These are phyloP conservation scores for Metellina segmentata DNA, from an alignment of 2,888 invertebrate species.

Conservation along the genomic window DNA sequence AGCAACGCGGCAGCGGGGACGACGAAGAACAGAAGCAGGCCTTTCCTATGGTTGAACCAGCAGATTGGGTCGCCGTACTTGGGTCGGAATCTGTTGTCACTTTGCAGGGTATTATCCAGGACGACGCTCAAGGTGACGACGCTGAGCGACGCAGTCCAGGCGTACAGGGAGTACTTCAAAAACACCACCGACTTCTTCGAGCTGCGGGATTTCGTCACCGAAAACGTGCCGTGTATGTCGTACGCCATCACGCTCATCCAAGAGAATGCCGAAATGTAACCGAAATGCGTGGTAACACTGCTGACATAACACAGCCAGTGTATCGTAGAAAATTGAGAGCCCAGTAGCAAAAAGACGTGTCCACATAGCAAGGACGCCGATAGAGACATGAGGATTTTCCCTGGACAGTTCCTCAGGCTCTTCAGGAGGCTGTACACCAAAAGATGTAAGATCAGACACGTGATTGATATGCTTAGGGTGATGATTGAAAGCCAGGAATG, in stretches of 20 bases:
- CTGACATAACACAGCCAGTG: constrained; percentile 80
- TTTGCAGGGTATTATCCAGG: constrained; percentile 29
- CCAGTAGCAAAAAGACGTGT: constrained; percentile 72
- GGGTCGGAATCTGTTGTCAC: constrained; percentile 77
- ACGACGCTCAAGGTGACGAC: constrained; percentile 78
- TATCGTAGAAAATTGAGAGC: constrained; percentile 4
- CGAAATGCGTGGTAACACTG: constrained; percentile 82
- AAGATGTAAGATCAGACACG: constrained; percentile 73
- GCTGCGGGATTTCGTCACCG: constrained; percentile 14
- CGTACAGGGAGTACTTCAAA: constrained; percentile 79
- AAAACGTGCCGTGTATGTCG: constrained; percentile 80
- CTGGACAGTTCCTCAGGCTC: constrained; percentile 76
- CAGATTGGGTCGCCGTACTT: constrained; percentile 80
- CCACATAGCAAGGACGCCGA: constrained; percentile 74
- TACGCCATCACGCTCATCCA: constrained; percentile 84
- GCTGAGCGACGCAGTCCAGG: constrained; percentile 79
- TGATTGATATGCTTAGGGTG: constrained; percentile 74
- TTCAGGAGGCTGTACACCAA: constrained; percentile 66
- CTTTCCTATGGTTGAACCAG: constrained; percentile 81
- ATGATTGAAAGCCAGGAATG: constrained; percentile 72
- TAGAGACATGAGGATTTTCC: constrained; percentile 77
- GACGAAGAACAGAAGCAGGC: constrained; percentile 81
- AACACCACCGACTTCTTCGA: constrained; percentile 48
- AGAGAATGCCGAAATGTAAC: constrained; percentile 83
- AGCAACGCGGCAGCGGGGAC: constrained; percentile 81